A percentile compares a stretch with the other conserved stretches of the same genome.
These are phyloP conservation scores for Pedetes capensis DNA, from an alignment of 2,113 vertebrate genomes.

Conservation along the genomic window DNA sequence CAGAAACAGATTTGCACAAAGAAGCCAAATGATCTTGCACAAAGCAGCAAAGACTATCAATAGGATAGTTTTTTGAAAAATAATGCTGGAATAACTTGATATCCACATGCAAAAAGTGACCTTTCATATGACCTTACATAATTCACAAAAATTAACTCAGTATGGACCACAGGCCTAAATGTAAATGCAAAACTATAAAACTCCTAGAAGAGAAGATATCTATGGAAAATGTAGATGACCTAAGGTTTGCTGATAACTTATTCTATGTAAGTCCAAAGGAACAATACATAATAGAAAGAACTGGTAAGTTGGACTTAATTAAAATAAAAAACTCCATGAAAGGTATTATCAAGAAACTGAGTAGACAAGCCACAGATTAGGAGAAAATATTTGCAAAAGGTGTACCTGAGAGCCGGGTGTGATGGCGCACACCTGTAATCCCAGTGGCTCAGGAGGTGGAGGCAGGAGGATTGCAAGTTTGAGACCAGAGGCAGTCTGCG, in stretches of 20 bases:
- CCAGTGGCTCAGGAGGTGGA: no score
- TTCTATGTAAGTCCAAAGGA: neutral
- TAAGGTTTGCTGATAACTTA: neutral
- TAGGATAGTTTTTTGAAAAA: neutral
- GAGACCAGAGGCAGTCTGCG: no score
- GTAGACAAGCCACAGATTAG: neutral
- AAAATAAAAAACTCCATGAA: neutral
- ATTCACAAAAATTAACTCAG: neutral
- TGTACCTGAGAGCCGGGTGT: no score
- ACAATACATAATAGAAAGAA: neutral
- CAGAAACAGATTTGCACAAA: neutral
- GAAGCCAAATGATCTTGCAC: neutral
- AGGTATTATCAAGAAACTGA: neutral
- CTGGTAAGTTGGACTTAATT: neutral
- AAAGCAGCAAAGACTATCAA: neutral
- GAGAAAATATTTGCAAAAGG: neutral
- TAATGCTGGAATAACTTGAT: no score
- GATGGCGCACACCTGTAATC: no score
- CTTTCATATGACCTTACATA: neutral
- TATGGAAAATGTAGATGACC: neutral
- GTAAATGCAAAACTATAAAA: neutral
- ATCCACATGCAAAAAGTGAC: neutral
- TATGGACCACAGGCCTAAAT: neutral
- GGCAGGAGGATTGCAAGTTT: no score
- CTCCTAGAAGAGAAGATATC: neutral